Evolutionary conservation across 2,888 invertebrate species (phyloP), one percentile per base, ranked within the genome.

Genomic region (Zeuzera pyrina): DNA sequence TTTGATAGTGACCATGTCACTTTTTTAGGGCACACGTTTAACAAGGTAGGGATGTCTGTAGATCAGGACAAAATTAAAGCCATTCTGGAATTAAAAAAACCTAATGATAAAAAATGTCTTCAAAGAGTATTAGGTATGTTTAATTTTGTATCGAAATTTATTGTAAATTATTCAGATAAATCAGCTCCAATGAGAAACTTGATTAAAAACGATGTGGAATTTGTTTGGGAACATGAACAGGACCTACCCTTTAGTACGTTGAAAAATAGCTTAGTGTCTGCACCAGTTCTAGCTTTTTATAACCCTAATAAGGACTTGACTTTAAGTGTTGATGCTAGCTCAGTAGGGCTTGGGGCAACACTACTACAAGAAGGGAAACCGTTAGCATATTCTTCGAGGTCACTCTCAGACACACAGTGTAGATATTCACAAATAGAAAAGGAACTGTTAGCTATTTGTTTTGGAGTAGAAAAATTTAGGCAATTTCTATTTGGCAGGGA

Each of bases 1-100:
- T 43, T 44, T 43, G 45, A 45, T 43, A 39, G 15, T 23, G 7
- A 33, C 24, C 23, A 10, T 24, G 14, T 40, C 2, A 36, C 32
- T 21, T 39, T 36, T 13, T 12, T 36, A 26, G 36, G 35, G 12
- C 35, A 31, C 23, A 36, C 33, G 21, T 22, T 33, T 33, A 29
- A 32, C 27, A 33, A 30, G 1, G 28, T 33, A 15, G 40, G 40
- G 23, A 6, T 40, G 35, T 34, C 40, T 36, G 38, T 35, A 35
- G 38, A 43, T 13, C 40, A 36, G 14, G 37, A 41, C 2, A 43
- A 43, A 33, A 35, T 43, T 3, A 31, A 39, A 38, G 39, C 41
- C 1, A 40, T 38, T 24, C 31, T 35, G 15, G 33, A 30, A 12
- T 40, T 38, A 38, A 38, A 33, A 25, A 35, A 33, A 26, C 42